Base-by-base conservation (phyloP, 2,888 invertebrate species). In the Artemia sinica region DNA sequence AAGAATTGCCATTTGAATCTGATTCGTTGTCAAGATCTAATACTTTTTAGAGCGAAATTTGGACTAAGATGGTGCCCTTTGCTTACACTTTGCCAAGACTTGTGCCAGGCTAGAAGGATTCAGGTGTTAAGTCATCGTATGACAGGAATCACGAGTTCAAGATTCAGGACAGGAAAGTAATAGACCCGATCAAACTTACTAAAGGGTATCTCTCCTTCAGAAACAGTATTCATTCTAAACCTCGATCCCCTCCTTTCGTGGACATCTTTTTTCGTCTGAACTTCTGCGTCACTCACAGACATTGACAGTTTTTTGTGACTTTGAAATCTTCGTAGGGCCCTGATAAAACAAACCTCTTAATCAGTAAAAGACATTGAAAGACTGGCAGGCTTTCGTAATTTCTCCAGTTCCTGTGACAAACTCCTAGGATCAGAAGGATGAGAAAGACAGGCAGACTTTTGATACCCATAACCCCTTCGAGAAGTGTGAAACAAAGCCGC, bases 321-420 rank as follows among this genome's bases (percentile, higher is more conserved):
- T 18, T 1, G 18, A 18, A 18, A 18, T 58, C 58, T 58, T 58
- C n/a, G 58, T 18, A 58, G 58, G 8, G 18, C n/a, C 18, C 58
- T 7, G 8, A 14, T n/a, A 58, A 58, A 41, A 41, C 5, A 41
- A 41, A 41, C 41, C 41, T 6, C 41, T 41, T 41, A 3, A 58
- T 58, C 63, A n/a, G 28, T 58, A n/a, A 10, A 28, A n/a, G 63
- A 58, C 63, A 58, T 28, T 0, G 63, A 10, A 58, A 58, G 11
- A 58, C 63, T 10, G 14, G 63, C 9, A 18, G 63, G 63, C 28
- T 10, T 58, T 28, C 28, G 9, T 8, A 58, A 28, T 28, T 58
- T 58, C 63, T 58, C 63, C 63, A 58, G 28, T 28, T 58, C 63
- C 11, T 58, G 63, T 28, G 63, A 58, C 63, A 58, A 58, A 58